Conservation (phyloP, 2,888 invertebrate genomes). For the Aphelenchoides bicaudatus region DNA sequence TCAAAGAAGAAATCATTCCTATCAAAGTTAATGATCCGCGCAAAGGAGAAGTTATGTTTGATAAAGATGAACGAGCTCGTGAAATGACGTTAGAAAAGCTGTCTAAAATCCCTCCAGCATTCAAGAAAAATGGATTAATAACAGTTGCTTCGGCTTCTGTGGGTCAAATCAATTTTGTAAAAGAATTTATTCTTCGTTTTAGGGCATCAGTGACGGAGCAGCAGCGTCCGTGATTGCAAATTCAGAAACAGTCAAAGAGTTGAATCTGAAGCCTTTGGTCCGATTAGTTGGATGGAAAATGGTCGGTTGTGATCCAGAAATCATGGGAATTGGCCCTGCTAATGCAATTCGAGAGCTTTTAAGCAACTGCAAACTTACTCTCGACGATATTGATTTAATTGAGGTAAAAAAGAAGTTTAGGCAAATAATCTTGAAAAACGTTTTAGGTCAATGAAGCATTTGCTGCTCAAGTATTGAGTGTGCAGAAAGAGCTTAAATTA, state of each 20-base stretch:
- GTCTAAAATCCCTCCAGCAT: conserved; percentile 2
- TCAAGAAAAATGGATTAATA: conserved; percentile 16
- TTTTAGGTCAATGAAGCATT: conserved; percentile 17
- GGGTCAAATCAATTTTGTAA: too few species aligned
- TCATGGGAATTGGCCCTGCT: conserved; percentile 14
- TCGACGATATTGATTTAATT: conserved; percentile 7
- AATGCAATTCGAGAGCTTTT: conserved; percentile 12
- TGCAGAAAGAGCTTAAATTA: background rate
- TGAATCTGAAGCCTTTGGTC: conserved; percentile 67
- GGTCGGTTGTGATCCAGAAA: conserved; percentile 8
- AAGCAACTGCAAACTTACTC: conserved; percentile 14
- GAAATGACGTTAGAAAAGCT: background rate
- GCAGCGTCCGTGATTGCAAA: conserved; percentile 14
- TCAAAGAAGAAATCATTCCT: conserved; percentile 83
- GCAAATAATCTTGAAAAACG: too few species aligned
- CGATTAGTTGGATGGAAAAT: conserved; percentile 44
- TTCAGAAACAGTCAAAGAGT: conserved; percentile 8
- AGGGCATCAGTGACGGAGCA: conserved; percentile 20
- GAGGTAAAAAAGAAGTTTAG: too few species aligned
- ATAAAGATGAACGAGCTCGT: conserved; percentile 12
- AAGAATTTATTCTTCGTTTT: too few species aligned
- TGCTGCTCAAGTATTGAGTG: conserved; percentile 8
- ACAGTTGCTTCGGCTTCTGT: conserved; percentile 18
- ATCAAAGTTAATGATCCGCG: conserved; percentile 66
- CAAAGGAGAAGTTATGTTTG: conserved; percentile 1